Percentiles rank a stretch among this genome's conserved stretches.
Conservation (phyloP, 2,113 vertebrate species). For the Antechinus flavipes region DNA sequence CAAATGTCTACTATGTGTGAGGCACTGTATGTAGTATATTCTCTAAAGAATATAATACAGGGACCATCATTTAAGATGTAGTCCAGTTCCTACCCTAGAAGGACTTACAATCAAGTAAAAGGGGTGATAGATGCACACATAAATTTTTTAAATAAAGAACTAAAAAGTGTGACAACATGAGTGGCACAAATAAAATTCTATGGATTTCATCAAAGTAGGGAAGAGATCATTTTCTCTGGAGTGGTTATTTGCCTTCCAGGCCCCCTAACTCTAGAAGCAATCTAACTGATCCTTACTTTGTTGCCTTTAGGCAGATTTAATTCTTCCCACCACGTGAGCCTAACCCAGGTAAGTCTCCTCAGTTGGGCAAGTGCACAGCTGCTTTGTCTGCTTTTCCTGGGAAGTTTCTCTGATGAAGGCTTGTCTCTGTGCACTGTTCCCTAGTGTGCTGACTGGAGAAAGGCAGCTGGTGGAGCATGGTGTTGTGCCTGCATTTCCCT, state of each 20-base stretch:
- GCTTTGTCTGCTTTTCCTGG: not conserved
- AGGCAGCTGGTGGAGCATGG: not conserved
- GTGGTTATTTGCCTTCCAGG: not conserved
- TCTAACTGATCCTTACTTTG: not conserved
- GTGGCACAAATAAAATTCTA: not conserved
- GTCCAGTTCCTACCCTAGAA: not conserved
- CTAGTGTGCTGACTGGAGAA: not conserved
- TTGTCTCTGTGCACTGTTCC: not conserved
- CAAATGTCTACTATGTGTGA: not conserved
- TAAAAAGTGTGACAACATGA: not conserved
- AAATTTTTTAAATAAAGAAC: not conserved
- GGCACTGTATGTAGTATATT: not conserved
- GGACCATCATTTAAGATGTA: not conserved
- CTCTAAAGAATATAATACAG: not conserved
- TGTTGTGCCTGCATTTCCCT: not conserved
- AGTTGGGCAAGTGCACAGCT: not conserved
- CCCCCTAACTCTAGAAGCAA: not conserved
- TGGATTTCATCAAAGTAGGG: not conserved
- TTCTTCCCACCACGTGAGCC: not conserved
- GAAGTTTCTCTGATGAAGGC: not conserved
- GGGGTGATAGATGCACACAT: not conserved
- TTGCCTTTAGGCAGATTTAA: not conserved
- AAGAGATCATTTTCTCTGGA: not conserved
- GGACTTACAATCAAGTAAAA: not conserved
- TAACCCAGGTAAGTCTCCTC: not conserved